Percentiles rank a stretch among this genome's conserved stretches.
Conservation (phyloP, 2,888 invertebrate species). For the Sinohyriopsis cumingii region DNA sequence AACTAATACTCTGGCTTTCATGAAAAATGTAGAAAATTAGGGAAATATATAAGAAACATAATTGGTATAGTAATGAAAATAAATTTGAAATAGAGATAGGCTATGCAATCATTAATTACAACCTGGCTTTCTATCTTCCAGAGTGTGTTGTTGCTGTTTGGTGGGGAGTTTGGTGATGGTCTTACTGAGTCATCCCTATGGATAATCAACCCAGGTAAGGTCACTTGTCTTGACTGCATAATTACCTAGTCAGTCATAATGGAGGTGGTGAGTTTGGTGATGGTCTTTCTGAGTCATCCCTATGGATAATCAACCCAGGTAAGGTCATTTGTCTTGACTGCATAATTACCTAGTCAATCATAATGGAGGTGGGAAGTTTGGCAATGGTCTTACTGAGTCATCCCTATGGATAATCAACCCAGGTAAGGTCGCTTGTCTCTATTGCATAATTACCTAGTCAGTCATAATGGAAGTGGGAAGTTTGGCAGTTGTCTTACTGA, state of each 20-base stretch:
- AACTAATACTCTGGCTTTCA: no score
- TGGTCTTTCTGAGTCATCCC: constrained; percentile 84
- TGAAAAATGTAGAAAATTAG: no score
- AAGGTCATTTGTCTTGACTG: constrained; percentile 24
- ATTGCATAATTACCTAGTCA: no score
- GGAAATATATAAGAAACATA: no score
- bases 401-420: constrained; percentile 90
- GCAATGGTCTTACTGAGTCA: constrained; percentile 84
- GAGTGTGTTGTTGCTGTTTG: constrained; percentile 84
- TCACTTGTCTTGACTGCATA: not conserved
- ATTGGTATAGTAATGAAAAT: no score
- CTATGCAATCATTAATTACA: no score
- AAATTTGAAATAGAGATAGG: no score
- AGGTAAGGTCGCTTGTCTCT: constrained; percentile 73
- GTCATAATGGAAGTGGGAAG: constrained; percentile 82
- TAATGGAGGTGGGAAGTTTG: constrained; percentile 88
- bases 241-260: no score
- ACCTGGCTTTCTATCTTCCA: constrained; percentile 30
- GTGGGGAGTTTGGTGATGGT: constrained; percentile 87
- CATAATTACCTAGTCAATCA: no score
- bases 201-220: constrained; percentile 83
- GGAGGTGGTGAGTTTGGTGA: constrained; percentile 90
- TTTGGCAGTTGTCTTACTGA: constrained; percentile 85
- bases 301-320: constrained; percentile 89
- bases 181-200: constrained; percentile 87